Percentiles rank a stretch among this genome's conserved stretches.
phyloP scores from a whole-genome alignment of 1,140 invertebrate genomes.

The Chrysomallon squamiferum region DNA sequence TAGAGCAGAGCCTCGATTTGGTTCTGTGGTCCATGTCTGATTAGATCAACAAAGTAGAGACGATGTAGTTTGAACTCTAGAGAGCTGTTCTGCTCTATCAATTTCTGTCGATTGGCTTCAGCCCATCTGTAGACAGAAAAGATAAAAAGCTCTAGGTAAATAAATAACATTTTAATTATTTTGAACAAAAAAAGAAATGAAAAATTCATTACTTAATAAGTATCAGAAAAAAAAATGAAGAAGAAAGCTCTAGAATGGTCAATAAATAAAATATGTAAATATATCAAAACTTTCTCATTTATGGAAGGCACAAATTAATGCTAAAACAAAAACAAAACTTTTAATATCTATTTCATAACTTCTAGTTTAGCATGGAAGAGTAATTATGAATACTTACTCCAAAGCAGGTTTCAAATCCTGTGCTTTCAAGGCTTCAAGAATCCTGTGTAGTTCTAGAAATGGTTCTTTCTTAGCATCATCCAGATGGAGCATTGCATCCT shows the following conservation, averaged over 20 bases:
- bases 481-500: constrained; percentile 78
- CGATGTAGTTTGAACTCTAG: constrained; percentile 88
- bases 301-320: too few species aligned
- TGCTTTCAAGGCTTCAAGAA: constrained; percentile 81
- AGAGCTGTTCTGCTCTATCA: constrained; percentile 68
- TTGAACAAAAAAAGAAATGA: neutral
- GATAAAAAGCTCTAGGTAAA: constrained; percentile 13
- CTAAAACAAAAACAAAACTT: too few species aligned
- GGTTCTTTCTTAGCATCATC: constrained; percentile 79
- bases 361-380: too few species aligned
- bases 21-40: constrained; percentile 72
- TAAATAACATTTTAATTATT: neutral
- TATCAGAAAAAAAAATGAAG: neutral
- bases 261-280: too few species aligned
- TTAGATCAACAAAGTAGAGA: constrained; percentile 75
- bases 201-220: neutral
- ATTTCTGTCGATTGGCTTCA: constrained; percentile 53
- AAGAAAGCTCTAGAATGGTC: too few species aligned
- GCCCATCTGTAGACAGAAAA: constrained; percentile 70
- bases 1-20: constrained; percentile 85
- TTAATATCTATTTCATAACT: too few species aligned
- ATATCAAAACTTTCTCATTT: too few species aligned
- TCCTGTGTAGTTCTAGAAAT: constrained; percentile 84
- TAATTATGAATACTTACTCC: constrained; percentile 66
- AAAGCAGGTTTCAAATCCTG: constrained; percentile 82